Evolutionary conservation across 2,113 vertebrate genomes (phyloP).

Genomic region (Apodemus speciosus): DNA sequence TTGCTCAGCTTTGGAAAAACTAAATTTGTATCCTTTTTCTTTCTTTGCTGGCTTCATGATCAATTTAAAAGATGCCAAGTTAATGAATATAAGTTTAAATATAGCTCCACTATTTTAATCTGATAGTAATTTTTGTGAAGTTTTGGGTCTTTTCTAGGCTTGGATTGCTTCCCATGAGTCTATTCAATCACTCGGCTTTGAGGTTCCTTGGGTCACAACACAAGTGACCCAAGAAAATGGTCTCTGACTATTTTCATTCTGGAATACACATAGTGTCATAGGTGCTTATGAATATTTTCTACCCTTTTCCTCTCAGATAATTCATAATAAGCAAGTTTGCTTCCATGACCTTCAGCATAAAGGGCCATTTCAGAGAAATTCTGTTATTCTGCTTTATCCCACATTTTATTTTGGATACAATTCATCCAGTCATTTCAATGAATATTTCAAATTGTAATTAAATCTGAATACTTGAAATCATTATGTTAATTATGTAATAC

Average conservation of each 20-base stretch:
- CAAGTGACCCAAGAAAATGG: too few species aligned
- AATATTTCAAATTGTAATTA: not conserved
- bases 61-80: not conserved
- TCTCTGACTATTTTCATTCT: not conserved
- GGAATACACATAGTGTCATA: not conserved
- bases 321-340: not conserved
- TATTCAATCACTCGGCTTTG: not conserved
- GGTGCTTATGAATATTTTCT: not conserved
- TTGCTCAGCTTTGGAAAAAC: not conserved
- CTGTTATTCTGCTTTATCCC: not conserved
- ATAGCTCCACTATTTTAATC: not conserved
- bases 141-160: not conserved
- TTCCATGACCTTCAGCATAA: not conserved
- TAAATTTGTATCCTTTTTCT: not conserved
- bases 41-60: not conserved
- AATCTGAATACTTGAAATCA: slow-evolving; percentile 12
- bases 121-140: not conserved
- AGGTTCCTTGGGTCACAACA: not conserved
- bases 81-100: not conserved
- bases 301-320: not conserved
- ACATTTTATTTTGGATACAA: not conserved
- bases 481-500: not conserved
- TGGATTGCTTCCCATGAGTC: not conserved
- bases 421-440: not conserved
- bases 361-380: not conserved